Evolutionary conservation across 2,888 invertebrate genomes (phyloP).

Genomic region (Harpalus rufipes): DNA sequence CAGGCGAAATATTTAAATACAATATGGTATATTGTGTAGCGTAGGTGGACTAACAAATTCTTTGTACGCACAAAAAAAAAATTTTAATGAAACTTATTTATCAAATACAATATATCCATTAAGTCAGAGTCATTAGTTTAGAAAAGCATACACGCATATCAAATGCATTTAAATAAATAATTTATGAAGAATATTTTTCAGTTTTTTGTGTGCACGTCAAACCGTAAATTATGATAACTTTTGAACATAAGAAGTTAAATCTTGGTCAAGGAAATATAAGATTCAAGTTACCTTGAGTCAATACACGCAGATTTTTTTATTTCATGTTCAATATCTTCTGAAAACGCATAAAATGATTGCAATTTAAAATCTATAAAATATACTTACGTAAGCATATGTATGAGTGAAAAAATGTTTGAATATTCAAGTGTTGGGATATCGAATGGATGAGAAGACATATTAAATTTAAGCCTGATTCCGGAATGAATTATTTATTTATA

Average conservation of each 20-base stretch:
- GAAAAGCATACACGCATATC: conserved; percentile 7
- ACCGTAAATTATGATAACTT: conserved; percentile 46
- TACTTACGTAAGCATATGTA: conserved; percentile 14
- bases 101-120: conserved; percentile 44
- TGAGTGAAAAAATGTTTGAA: conserved; percentile 26
- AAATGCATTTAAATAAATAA: conserved; percentile 53
- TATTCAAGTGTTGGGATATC: conserved; percentile 17
- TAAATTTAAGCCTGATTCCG: conserved; percentile 2
- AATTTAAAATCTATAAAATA: conserved; percentile 39
- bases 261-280: conserved; percentile 52
- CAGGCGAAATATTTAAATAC: conserved; percentile 29
- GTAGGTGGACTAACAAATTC: conserved; percentile 29
- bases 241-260: conserved; percentile 27
- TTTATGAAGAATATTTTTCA: conserved; percentile 48
- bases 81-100: conserved; percentile 43
- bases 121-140: not conserved
- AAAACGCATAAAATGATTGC: conserved; percentile 50
- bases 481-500: conserved; percentile 10
- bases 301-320: conserved; percentile 45
- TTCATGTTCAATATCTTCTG: conserved; percentile 30
- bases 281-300: conserved; percentile 40
- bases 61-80: conserved; percentile 17
- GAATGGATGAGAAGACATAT: conserved; percentile 14
- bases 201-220: conserved; percentile 37
- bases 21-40: conserved; percentile 17